These are phyloP conservation scores for Acanthochromis polyacanthus DNA, from an alignment of 2,113 vertebrate species.

Conservation along the genomic window DNA sequence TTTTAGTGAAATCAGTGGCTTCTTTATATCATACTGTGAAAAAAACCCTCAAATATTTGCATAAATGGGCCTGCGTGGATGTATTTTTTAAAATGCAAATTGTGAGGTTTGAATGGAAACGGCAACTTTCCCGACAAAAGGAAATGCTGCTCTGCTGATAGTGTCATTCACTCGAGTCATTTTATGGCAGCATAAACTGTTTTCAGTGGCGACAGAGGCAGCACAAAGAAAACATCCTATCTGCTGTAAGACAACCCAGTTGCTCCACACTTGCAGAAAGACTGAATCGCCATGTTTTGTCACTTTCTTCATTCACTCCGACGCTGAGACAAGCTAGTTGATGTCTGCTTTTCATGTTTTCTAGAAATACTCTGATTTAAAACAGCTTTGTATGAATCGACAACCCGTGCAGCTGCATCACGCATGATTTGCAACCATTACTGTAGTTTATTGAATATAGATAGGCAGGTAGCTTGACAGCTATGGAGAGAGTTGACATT, in stretches of 20 bases:
- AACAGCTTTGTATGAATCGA: not conserved
- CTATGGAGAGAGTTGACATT: not conserved
- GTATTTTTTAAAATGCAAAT: constrained; percentile 15
- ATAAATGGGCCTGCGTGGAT: not conserved
- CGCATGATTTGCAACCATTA: not conserved
- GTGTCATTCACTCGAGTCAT: not conserved
- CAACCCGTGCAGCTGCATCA: too few species aligned
- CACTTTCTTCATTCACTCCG: not conserved
- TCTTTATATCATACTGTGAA: not conserved
- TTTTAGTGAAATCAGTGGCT: not conserved
- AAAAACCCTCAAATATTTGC: not conserved
- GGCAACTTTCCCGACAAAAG: not conserved
- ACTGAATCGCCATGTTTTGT: not conserved
- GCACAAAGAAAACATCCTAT: not conserved
- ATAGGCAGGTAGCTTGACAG: too few species aligned
- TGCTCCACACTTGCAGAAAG: not conserved
- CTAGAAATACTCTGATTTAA: not conserved
- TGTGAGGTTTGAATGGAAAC: constrained; percentile 2
- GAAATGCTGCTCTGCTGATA: not conserved
- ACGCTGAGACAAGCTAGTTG: not conserved
- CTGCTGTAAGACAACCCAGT: not conserved
- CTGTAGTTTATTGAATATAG: not conserved
- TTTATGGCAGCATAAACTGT: not conserved
- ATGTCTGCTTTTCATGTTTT: not conserved
- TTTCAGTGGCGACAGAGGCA: not conserved